Evolutionary conservation across 2,888 invertebrate species (phyloP), one percentile per base, ranked within the genome.

Genomic region (Archips xylosteana): DNA sequence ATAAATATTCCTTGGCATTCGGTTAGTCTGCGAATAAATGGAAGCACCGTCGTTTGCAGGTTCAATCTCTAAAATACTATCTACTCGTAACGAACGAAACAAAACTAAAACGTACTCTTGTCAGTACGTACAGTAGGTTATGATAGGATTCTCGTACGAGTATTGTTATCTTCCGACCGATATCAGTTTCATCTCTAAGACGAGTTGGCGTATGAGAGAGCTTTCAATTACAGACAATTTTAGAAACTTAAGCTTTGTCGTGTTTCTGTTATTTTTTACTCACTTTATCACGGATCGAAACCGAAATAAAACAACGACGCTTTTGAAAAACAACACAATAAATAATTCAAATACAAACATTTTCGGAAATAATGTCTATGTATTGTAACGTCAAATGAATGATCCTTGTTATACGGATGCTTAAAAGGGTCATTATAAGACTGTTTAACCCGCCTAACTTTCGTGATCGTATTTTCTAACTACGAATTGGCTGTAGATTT

Each of bases 1-100:
- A 73, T 73, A 63, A 73, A 68, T 39, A 57, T 68, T 32, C 57
- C 32, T 23, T 45, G 13, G 39, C 23, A 67, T 67, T 67, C 39
- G 47, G 51, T 36, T n/a, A n/a, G 9, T 42, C 45, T 15, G 23
- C 68, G 34, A 72, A 59, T 60, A 71, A 65, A 71, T 66, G 39
- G 60, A 61, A 62, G 34, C 13, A 36, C 15, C 61, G 51, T 32
- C 57, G 63, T 67, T 62, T 54, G 51, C 60, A 63, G 51, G 15
- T 57, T 54, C 66, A 32, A 67, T 61, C 34, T 67, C 42, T 67
- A 32, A 71, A 42, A 71, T 60, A 61, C 5, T 49, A n/a, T 49
- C 49, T 39, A 1, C 39, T 39, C 39, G 39, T 39, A 39, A 39
- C 39, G 39, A 49, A 61, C 39, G 39, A 65, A 71, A 60, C 60